Percentiles rank a stretch among this genome's conserved stretches.
phyloP scores from a whole-genome alignment of 2,113 vertebrate species.

The Dicerorhinus sumatrensis region DNA sequence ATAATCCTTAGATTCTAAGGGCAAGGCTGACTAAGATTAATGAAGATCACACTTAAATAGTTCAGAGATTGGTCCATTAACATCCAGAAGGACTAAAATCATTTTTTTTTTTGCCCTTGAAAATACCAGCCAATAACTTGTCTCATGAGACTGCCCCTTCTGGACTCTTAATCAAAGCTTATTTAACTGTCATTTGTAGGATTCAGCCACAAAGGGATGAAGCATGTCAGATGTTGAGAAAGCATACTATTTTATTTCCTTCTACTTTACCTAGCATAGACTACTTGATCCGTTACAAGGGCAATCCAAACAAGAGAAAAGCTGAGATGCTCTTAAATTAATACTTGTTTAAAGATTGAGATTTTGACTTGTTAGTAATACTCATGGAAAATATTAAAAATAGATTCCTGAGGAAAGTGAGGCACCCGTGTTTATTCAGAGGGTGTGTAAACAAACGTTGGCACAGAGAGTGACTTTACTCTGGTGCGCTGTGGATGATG shows the following conservation, averaged over 20 bases:
- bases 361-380: background rate
- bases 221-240: background rate
- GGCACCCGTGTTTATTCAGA: background rate
- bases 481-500: background rate
- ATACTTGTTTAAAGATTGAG: background rate
- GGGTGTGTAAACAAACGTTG: background rate
- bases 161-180: constrained; percentile 19
- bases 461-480: background rate
- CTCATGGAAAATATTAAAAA: background rate
- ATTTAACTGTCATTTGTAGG: constrained; percentile 3
- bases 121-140: constrained; percentile 43
- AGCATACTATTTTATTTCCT: background rate
- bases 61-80: background rate
- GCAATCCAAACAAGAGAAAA: background rate
- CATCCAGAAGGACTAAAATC: background rate
- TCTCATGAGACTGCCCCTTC: background rate
- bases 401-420: background rate
- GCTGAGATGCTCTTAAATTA: background rate
- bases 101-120: background rate
- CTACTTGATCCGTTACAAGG: background rate
- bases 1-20: background rate
- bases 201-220: background rate
- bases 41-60: constrained; percentile 20
- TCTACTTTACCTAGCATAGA: background rate
- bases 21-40: background rate